These are phyloP conservation scores for Engraulis encrasicolus DNA, from an alignment of 2,113 vertebrate genomes.

Conservation along the genomic window DNA sequence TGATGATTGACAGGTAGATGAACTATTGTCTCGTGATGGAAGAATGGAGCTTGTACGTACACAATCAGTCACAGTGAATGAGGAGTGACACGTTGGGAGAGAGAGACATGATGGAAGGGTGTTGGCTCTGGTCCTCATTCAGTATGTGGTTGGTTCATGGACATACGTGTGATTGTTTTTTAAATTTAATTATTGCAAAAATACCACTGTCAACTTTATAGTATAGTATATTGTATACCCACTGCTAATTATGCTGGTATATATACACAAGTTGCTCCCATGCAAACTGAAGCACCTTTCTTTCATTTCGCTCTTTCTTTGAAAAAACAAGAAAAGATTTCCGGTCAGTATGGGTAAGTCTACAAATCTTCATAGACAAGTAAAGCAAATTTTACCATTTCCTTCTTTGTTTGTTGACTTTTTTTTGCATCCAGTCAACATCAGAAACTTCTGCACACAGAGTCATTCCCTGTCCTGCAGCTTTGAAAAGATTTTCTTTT, in stretches of 20 bases:
- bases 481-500: neutral
- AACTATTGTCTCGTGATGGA: neutral
- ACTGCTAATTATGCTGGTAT: slow-evolving; percentile 4
- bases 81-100: neutral
- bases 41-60: neutral
- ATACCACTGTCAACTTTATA: slow-evolving; percentile 15
- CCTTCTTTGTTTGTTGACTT: too few species aligned
- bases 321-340: neutral
- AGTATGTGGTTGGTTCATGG: neutral
- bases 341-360: slow-evolving; percentile 7
- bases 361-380: neutral
- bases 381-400: neutral
- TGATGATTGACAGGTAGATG: neutral
- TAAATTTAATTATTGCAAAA: slow-evolving; percentile 19
- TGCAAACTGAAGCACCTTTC: slow-evolving; percentile 17
- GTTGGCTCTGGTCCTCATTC: slow-evolving; percentile 5
- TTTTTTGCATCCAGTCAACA: neutral
- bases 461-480: neutral
- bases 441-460: neutral
- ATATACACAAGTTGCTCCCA: neutral
- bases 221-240: neutral
- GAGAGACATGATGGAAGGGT: neutral
- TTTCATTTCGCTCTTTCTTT: neutral
- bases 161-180: neutral
- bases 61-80: neutral